Percentiles rank a stretch among this genome's conserved stretches.
Conservation (phyloP, 2,113 vertebrate genomes). For the Manacus vitellinus region DNA sequence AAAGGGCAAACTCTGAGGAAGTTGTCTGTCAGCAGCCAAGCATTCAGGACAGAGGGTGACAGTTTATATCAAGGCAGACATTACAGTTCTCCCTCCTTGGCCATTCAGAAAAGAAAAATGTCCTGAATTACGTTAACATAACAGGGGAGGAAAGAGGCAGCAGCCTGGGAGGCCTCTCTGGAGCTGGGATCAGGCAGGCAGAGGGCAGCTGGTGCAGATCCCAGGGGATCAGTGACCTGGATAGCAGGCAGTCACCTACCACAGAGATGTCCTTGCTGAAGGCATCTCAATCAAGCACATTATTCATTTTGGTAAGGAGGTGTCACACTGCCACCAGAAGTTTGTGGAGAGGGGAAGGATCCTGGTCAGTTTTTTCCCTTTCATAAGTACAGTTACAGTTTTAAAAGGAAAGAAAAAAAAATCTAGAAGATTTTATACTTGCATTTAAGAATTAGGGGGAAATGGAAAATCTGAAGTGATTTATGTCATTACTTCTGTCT, state of each 20-base stretch:
- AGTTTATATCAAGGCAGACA: not conserved
- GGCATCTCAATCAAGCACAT: accelerated
- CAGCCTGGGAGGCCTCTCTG: not conserved
- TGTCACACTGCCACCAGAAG: not conserved
- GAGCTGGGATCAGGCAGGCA: not conserved
- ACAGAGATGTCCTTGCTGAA: not conserved
- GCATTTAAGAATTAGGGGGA: not conserved
- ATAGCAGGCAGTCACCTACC: not conserved
- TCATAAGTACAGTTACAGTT: not conserved
- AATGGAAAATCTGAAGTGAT: not conserved
- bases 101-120: not conserved
- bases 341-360: not conserved
- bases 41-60: not conserved
- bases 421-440: not conserved
- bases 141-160: not conserved
- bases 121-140: not conserved
- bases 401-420: not conserved
- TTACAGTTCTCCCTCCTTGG: not conserved
- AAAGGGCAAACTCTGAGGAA: not conserved
- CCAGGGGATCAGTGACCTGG: not conserved
- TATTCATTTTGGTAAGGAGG: not conserved
- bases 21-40: not conserved
- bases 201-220: not conserved
- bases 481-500: not conserved
- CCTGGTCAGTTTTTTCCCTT: not conserved